Evolutionary conservation across 2,113 vertebrate genomes (phyloP), one percentile per base, ranked within the genome.

Genomic region (Meles meles): DNA sequence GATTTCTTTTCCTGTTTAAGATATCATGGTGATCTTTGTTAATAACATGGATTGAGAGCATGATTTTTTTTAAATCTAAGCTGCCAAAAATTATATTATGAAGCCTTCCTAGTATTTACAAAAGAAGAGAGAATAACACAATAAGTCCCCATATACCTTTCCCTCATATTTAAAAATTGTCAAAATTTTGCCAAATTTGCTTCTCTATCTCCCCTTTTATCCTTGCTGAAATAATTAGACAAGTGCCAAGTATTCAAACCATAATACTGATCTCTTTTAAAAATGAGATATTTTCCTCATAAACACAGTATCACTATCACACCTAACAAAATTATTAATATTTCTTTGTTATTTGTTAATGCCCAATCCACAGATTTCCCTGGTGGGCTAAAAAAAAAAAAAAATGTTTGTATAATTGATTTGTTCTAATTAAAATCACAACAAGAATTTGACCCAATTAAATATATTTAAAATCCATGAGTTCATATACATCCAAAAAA

Each of bases 401-500:
- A n/a, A n/a, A n/a, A n/a, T 20, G 27, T 52, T 85, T 65, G 42
- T 74, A 21, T 20, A 29, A 63, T 42, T 44, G 29, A 4, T 69
- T 92, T 42, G 5, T 67, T 95, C 57, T 80, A 92, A 61, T 79
- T 42, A 81, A 72, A 95, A 94, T 76, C 57, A 94, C 65, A 65
- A 63, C 11, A 31, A 31, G 27, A 5, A 63, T 63, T 84, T 3
- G 3, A 34, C 49, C 7, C 21, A 88, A 52, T 93, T 44, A 59
- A 69, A 47, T 31, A 59, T n/a, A 34, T 55, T 80, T 87, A 79
- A 94, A 95, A 84, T 34, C 11, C 63, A 61, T 63, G 47, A 87
- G 4, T 42, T 92, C 5, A 21, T 83, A 86, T 0, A 21, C 14
- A 65, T 88, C n/a, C 61, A 86, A 88, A 55, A 31, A 72, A 86